Percentiles rank a stretch among this genome's conserved stretches.
phyloP scores from a whole-genome alignment of 2,888 invertebrate genomes.

The Drosophila mimica region DNA sequence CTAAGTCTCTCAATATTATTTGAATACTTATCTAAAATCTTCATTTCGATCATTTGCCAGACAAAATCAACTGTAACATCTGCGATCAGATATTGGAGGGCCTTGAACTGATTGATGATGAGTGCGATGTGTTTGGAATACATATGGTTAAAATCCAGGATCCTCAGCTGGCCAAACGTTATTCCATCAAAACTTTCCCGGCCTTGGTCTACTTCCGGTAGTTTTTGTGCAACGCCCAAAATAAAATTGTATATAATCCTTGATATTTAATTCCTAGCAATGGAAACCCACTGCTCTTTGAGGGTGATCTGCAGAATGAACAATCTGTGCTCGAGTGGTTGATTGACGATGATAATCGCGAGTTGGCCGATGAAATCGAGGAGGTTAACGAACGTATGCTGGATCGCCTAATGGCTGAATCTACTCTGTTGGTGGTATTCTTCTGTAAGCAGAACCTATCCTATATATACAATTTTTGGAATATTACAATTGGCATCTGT shows the following conservation, averaged over 20 bases:
- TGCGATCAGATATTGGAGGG: slow-evolving; percentile 96
- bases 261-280: slow-evolving; percentile 86
- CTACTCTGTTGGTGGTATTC: slow-evolving; percentile 94
- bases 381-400: slow-evolving; percentile 96
- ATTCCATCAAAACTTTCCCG: slow-evolving; percentile 97
- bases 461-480: fast-evolving
- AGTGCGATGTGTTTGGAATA: slow-evolving; percentile 96
- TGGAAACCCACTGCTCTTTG: slow-evolving; percentile 94
- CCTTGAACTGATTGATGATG: slow-evolving; percentile 94
- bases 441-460: slow-evolving; percentile 89
- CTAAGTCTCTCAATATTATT: background rate
- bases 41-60: slow-evolving; percentile 83
- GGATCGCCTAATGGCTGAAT: slow-evolving; percentile 92
- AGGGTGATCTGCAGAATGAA: slow-evolving; percentile 96
- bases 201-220: slow-evolving; percentile 95
- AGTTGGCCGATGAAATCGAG: slow-evolving; percentile 96
- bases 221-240: slow-evolving; percentile 9
- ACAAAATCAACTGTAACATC: slow-evolving; percentile 95
- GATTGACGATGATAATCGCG: slow-evolving; percentile 96
- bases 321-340: slow-evolving; percentile 96
- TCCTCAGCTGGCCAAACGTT: slow-evolving; percentile 94
- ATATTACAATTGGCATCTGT: background rate
- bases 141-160: slow-evolving; percentile 97
- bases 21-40: background rate
- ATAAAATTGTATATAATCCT: background rate